Evolutionary conservation across 1,140 invertebrate genomes (phyloP).

Genomic region (Laodelphax striatellus): DNA sequence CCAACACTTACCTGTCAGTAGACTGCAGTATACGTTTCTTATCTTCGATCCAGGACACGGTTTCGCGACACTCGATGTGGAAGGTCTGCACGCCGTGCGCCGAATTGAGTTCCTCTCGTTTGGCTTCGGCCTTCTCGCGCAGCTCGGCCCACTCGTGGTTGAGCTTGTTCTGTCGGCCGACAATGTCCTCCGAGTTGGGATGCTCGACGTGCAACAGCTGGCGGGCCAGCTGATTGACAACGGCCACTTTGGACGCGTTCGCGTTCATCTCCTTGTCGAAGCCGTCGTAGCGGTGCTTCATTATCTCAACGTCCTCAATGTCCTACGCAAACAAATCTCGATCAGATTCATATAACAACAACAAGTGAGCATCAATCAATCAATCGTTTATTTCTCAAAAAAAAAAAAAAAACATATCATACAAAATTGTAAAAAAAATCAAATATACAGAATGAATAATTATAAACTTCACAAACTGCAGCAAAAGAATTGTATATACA

Average conservation of each 20-base stretch:
- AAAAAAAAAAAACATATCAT: too few relatives aligned
- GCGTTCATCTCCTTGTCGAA: conserved; percentile 99
- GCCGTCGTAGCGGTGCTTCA: conserved; percentile 98
- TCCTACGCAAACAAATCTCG: conserved; percentile 50
- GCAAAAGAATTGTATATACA: too few relatives aligned
- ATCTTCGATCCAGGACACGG: conserved; percentile 98
- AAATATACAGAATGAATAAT: too few relatives aligned
- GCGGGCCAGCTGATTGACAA: conserved; percentile 92
- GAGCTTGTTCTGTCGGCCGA: conserved; percentile 74
- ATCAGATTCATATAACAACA: too few relatives aligned
- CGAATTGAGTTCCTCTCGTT: conserved; percentile 87
- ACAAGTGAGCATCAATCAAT: too few relatives aligned
- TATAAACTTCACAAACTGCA: too few relatives aligned
- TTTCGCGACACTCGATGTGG: conserved; percentile 99
- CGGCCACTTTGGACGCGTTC: conserved; percentile 89
- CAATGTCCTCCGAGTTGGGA: conserved; percentile 92
- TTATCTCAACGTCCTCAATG: conserved; percentile 98
- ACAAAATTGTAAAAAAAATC: too few relatives aligned
- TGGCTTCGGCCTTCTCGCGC: conserved; percentile 80
- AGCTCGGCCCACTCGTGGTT: conserved; percentile 81
- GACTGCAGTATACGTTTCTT: conserved; percentile 93
- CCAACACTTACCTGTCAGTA: background rate
- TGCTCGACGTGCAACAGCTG: conserved; percentile 93
- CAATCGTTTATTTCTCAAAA: too few relatives aligned
- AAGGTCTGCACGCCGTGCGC: conserved; percentile 98